These are phyloP conservation scores for Drosophila arawakana DNA, from an alignment of 1,140 invertebrate genomes.

Conservation along the genomic window DNA sequence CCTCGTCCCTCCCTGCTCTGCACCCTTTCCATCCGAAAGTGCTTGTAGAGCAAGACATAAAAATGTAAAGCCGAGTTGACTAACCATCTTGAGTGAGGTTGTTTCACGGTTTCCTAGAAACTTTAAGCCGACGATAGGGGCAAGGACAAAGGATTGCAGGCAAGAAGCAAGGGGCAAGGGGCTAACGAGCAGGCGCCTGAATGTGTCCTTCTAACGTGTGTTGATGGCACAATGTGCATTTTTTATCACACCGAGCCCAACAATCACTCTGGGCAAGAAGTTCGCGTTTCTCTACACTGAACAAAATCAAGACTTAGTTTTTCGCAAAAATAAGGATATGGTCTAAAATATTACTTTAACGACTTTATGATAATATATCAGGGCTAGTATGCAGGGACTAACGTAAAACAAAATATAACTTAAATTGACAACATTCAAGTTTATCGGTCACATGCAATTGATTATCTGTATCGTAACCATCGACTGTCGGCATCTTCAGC, in stretches of 20 bases:
- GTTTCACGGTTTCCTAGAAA: constrained; percentile 27
- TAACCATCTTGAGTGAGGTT: constrained; percentile 16
- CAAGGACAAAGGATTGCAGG: not conserved
- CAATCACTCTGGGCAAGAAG: constrained; percentile 57
- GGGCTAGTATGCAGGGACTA: no score
- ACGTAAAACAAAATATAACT: no score
- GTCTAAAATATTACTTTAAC: no score
- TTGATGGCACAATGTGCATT: constrained; percentile 74
- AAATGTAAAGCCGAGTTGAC: constrained; percentile 69
- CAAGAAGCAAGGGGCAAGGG: not conserved
- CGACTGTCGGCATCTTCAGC: not conserved
- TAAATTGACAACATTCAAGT: not conserved
- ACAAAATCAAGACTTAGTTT: not conserved
- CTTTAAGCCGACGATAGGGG: constrained; percentile 66
- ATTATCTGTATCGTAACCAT: constrained; percentile 8
- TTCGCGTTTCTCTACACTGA: not conserved
- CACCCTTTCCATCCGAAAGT: constrained; percentile 16
- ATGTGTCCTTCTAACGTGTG: constrained; percentile 40
- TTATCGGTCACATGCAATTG: constrained; percentile 1
- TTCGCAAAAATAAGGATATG: no score
- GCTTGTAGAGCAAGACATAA: constrained; percentile 58
- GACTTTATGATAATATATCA: no score
- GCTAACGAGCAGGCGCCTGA: not conserved
- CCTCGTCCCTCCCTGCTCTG: not conserved
- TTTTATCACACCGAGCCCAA: constrained; percentile 64